Conservation (phyloP, 1,140 invertebrate species). For the Dinoponera quadriceps region DNA sequence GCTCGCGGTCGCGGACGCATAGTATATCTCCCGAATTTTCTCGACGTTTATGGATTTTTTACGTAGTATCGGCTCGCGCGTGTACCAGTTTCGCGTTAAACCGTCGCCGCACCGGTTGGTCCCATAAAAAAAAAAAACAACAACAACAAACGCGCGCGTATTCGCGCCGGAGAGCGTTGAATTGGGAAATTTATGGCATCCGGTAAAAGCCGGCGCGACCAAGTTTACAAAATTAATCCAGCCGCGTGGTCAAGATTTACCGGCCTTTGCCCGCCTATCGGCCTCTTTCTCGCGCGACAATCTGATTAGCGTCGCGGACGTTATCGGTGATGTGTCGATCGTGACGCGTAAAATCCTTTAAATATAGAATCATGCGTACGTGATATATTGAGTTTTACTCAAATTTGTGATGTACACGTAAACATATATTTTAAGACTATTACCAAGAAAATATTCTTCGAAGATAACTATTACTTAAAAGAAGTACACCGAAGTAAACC, state of each 20-base stretch:
- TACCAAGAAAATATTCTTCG: no score
- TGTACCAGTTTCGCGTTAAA: slow-evolving; percentile 48
- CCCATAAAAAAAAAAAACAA: slow-evolving; percentile 6
- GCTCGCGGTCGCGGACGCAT: slow-evolving; percentile 38
- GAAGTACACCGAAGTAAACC: no score
- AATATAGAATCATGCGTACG: no score
- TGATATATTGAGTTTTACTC: no score
- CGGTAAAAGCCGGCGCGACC: slow-evolving; percentile 53
- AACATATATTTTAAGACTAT: no score
- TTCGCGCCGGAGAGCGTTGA: slow-evolving; percentile 18
- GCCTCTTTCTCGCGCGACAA: slow-evolving; percentile 25
- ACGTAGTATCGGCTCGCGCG: slow-evolving; percentile 16
- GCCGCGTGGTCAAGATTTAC: slow-evolving; percentile 18
- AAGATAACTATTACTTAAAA: no score
- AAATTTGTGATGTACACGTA: no score
- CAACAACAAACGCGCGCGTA: not conserved
- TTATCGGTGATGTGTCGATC: slow-evolving; percentile 18
- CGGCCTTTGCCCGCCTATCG: slow-evolving; percentile 34
- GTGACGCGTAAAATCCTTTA: no score
- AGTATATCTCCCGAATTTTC: slow-evolving; percentile 49
- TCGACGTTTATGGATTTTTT: slow-evolving; percentile 41
- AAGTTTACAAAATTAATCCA: slow-evolving; percentile 66
- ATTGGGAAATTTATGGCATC: slow-evolving; percentile 48
- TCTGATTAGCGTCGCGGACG: slow-evolving; percentile 44
- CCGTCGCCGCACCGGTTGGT: slow-evolving; percentile 17